phyloP scores from a whole-genome alignment of 2,113 vertebrate species.

The Plestiodon gilberti region DNA sequence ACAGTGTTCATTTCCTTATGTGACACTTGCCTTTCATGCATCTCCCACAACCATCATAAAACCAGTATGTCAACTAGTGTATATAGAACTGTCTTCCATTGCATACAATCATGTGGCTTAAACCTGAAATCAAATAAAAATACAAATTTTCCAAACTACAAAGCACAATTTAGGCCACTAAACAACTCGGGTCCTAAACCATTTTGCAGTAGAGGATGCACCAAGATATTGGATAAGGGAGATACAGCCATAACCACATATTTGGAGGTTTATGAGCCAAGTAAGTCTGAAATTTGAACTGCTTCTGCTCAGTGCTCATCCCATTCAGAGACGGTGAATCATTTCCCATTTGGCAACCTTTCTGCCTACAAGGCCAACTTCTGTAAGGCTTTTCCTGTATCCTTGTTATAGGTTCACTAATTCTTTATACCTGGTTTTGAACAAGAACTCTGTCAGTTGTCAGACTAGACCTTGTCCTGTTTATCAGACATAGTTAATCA shows the following conservation, averaged over 20 bases:
- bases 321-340: slow-evolving; percentile 85
- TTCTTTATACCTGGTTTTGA: slow-evolving; percentile 70
- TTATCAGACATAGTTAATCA: slow-evolving; percentile 68
- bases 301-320: slow-evolving; percentile 72
- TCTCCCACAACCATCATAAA: background rate
- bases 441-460: slow-evolving; percentile 66
- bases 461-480: slow-evolving; percentile 73
- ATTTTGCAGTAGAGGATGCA: slow-evolving; percentile 37
- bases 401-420: slow-evolving; percentile 71
- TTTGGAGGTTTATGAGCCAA: slow-evolving; percentile 65
- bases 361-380: slow-evolving; percentile 71
- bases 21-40: background rate
- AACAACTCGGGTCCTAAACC: slow-evolving; percentile 31
- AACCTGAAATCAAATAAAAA: background rate
- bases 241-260: slow-evolving; percentile 67
- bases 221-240: slow-evolving; percentile 2
- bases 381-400: slow-evolving; percentile 62
- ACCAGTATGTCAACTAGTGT: background rate
- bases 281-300: slow-evolving; percentile 76
- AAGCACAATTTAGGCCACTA: rapidly evolving
- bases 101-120: background rate
- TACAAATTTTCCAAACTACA: background rate
- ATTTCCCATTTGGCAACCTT: slow-evolving; percentile 81
- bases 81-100: background rate
- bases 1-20: background rate